phyloP scores from a whole-genome alignment of 2,888 invertebrate species.

The Carabus problematicus region DNA sequence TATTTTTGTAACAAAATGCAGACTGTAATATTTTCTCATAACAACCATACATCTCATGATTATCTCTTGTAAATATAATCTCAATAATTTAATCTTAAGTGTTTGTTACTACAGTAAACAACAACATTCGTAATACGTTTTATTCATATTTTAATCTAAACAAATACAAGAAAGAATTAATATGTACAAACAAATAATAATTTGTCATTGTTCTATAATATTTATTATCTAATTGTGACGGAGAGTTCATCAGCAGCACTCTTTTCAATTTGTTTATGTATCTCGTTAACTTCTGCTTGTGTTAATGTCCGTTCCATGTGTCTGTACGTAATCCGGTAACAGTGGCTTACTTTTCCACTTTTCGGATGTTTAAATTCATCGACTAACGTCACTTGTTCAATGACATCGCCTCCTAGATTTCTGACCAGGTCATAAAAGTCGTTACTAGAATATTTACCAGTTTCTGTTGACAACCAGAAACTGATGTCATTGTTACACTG shows the following conservation, averaged over 20 bases:
- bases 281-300: slow-evolving; percentile 82
- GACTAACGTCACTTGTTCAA: slow-evolving; percentile 87
- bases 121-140: too few relatives aligned
- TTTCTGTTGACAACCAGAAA: slow-evolving; percentile 88
- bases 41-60: too few relatives aligned
- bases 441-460: slow-evolving; percentile 72
- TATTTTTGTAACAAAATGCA: too few relatives aligned
- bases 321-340: slow-evolving; percentile 91
- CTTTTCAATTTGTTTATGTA: slow-evolving; percentile 80
- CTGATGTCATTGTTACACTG: slow-evolving; percentile 92
- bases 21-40: too few relatives aligned
- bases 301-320: slow-evolving; percentile 90
- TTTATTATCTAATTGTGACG: slow-evolving; percentile 58
- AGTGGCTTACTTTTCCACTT: slow-evolving; percentile 81
- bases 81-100: too few relatives aligned
- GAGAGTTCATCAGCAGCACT: slow-evolving; percentile 61
- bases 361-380: slow-evolving; percentile 91
- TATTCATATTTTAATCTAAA: neutral
- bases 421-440: slow-evolving; percentile 94
- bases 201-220: neutral
- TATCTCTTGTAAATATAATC: too few relatives aligned
- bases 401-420: slow-evolving; percentile 85
- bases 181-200: slow-evolving; percentile 19
- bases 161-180: slow-evolving; percentile 17
- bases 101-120: too few relatives aligned